phyloP scores from a whole-genome alignment of 2,113 vertebrate genomes.

The Anseranas semipalmata region DNA sequence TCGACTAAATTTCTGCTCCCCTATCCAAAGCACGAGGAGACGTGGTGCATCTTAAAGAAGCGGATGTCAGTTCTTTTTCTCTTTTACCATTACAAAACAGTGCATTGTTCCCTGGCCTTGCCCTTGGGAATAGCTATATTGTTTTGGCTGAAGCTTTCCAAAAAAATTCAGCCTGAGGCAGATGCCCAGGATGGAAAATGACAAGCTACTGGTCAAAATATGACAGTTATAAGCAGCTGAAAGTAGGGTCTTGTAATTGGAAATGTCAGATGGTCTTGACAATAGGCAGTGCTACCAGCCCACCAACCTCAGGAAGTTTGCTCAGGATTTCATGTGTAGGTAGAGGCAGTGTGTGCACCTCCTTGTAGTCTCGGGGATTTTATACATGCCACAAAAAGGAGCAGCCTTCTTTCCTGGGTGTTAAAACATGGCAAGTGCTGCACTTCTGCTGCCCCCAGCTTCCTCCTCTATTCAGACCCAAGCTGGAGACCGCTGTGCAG shows the following conservation, averaged over 20 bases:
- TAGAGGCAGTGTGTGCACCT: background rate
- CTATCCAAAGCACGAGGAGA: background rate
- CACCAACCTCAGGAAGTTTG: conserved; percentile 15
- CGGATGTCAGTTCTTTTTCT: conserved; percentile 51
- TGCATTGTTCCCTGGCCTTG: conserved; percentile 51
- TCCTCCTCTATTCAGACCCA: background rate
- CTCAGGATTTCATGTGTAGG: conserved; percentile 16
- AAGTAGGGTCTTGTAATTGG: conserved; percentile 58
- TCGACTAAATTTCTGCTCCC: conserved; percentile 8
- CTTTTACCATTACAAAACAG: conserved; percentile 61
- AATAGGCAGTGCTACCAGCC: conserved; percentile 42
- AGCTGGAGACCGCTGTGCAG: background rate
- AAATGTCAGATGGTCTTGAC: conserved; percentile 51
- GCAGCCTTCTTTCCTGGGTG: background rate
- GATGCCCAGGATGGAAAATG: conserved; percentile 66
- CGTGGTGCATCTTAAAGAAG: conserved; percentile 41
- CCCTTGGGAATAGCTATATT: conserved; percentile 65
- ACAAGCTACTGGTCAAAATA: conserved; percentile 69
- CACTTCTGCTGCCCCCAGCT: background rate
- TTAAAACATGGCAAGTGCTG: background rate
- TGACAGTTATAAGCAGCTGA: conserved; percentile 69
- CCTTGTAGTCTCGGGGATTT: background rate
- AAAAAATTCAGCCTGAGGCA: conserved; percentile 58
- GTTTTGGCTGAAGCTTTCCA: conserved; percentile 66
- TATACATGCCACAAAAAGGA: background rate